Base-by-base conservation (phyloP, 2,888 invertebrate genomes). In the Meganola albula region DNA sequence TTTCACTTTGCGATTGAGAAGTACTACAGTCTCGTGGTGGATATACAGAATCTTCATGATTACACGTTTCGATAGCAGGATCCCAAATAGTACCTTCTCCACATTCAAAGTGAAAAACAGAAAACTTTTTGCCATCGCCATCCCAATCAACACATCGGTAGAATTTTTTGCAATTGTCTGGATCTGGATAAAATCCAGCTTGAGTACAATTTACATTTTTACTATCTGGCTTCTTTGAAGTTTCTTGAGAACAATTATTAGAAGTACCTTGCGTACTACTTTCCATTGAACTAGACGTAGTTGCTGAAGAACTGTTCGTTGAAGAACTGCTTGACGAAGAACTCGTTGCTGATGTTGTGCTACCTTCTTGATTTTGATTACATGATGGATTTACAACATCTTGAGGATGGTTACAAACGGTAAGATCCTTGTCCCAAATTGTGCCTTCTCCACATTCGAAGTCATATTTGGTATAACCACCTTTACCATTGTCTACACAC, bases 51-150 rank as follows among this genome's bases (percentile, higher is more conserved):
- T 89, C 88, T 45, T 89, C 88, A 54, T 91, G 82, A 65, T 92
- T 92, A 62, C 93, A 93, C 2, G 90, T 89, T 43, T 87, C 87
- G 28, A 91, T 63, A 27, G 87, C 84, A 12, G 90, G 89, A 71
- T 93, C 92, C 86, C 91, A 93, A 45, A 92, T 91, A 1, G 93
- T 93, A 14, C 92, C 92, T 39, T 88, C 88, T 8, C 89, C 87
- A 56, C 93, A 93, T 24, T 88, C 87, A 60, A 92, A 92, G 56
- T 90, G 84, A 60, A 87, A 91, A 4, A 90, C 83, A 30, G 90
- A 90, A 59, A 88, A 91, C 40, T 68, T 58, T 58, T 86, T 58
- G 1, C 87, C 88, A 42, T 86, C 74, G 5, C 84, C 85, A 53
- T 88, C 86, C 87, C 88, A 88, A 59, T 89, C 88, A 5, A 90